A percentile compares a stretch with the other conserved stretches of the same genome.
These are phyloP conservation scores for Lithosia quadra DNA, from an alignment of 2,888 invertebrate genomes.

Conservation along the genomic window DNA sequence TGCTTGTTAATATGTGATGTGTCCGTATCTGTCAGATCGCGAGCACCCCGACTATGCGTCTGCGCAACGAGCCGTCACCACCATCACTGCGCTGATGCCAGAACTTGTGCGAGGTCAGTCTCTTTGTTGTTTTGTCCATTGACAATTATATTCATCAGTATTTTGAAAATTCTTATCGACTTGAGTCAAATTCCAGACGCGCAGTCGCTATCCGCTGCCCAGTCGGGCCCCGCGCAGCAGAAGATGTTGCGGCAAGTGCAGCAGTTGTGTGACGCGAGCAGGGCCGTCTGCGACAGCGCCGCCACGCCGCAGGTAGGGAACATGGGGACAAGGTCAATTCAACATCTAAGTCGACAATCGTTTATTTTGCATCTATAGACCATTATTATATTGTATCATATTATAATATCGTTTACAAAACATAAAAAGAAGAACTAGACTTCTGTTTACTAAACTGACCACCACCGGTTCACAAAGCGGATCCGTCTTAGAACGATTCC, in stretches of 20 bases:
- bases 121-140: not conserved
- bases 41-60: slow-evolving; percentile 41
- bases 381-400: too few relatives aligned
- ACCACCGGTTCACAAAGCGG: too few relatives aligned
- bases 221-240: slow-evolving; percentile 12
- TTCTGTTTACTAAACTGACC: too few relatives aligned
- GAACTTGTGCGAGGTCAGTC: slow-evolving; percentile 36
- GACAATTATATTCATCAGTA: too few relatives aligned
- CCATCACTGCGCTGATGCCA: slow-evolving; percentile 38
- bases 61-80: slow-evolving; percentile 36
- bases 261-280: slow-evolving; percentile 33
- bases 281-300: slow-evolving; percentile 28
- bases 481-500: not conserved
- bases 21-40: slow-evolving; percentile 24
- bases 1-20: not conserved
- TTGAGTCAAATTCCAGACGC: slow-evolving; percentile 5
- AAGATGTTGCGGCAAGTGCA: slow-evolving; percentile 24
- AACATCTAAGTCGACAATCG: too few relatives aligned
- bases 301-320: slow-evolving; percentile 28
- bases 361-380: too few relatives aligned
- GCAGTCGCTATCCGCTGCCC: slow-evolving; percentile 2
- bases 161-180: not conserved
- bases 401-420: not conserved
- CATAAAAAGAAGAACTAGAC: too few relatives aligned
- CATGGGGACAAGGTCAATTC: not conserved